phyloP scores from a whole-genome alignment of 2,113 vertebrate species.

The Speoplatyrhinus poulsoni region DNA sequence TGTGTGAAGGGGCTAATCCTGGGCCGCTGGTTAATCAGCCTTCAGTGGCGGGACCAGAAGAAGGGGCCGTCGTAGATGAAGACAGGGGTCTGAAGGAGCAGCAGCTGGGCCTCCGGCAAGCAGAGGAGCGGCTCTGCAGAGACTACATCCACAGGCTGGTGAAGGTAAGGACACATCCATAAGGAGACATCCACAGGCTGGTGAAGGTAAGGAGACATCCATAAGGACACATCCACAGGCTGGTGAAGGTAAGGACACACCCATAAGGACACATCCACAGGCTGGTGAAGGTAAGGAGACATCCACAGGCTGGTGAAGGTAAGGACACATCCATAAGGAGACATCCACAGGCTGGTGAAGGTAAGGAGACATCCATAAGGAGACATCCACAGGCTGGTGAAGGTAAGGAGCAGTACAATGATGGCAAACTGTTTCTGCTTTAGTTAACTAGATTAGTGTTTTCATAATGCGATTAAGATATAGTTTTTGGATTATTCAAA shows the following conservation, averaged over 20 bases:
- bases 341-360: conserved; percentile 85
- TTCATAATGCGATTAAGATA: no score
- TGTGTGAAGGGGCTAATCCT: conserved; percentile 76
- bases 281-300: conserved; percentile 86
- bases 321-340: no score
- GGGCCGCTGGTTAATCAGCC: conserved; percentile 74
- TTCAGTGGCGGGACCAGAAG: conserved; percentile 30
- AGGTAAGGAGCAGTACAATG: conserved; percentile 71
- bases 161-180: conserved; percentile 77
- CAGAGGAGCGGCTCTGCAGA: conserved; percentile 93
- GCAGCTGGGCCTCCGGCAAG: conserved; percentile 94
- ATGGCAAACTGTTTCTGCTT: no score
- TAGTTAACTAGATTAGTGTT: no score
- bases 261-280: conserved; percentile 81
- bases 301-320: conserved; percentile 82
- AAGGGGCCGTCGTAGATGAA: conserved; percentile 76
- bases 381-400: conserved; percentile 89
- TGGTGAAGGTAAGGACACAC: conserved; percentile 79
- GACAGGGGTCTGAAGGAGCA: conserved; percentile 87
- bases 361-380: no score
- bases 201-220: conserved; percentile 79
- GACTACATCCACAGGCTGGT: conserved; percentile 94
- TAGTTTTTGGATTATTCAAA: no score
- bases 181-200: not conserved
- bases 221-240: no score